phyloP scores from a whole-genome alignment of 2,797 vertebrate species.

The Sebastes nivosus region DNA sequence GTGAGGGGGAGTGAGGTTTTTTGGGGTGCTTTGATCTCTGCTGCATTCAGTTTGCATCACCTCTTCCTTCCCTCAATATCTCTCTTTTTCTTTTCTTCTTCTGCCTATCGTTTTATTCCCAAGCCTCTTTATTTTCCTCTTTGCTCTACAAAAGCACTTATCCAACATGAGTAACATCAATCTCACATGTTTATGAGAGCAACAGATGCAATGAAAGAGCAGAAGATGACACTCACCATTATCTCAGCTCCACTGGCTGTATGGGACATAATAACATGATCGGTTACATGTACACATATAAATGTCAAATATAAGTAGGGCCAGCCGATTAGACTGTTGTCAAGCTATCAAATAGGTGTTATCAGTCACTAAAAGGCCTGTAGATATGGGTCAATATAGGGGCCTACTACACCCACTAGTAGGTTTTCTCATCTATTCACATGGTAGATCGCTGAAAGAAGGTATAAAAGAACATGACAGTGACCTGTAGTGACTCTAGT shows the following conservation, averaged over 20 bases:
- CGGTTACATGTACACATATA: background rate
- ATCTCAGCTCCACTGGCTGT: constrained; percentile 5
- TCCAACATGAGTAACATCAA: constrained; percentile 16
- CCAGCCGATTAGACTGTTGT: no score
- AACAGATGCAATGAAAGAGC: background rate
- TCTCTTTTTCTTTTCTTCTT: background rate
- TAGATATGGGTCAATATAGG: no score
- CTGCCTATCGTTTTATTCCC: background rate
- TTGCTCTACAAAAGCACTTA: constrained; percentile 7
- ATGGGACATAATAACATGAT: constrained; percentile 8
- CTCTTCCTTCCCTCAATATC: constrained; percentile 32
- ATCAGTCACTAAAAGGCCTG: no score
- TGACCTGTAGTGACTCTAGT: no score
- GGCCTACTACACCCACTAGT: no score
- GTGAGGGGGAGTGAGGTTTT: constrained; percentile 44
- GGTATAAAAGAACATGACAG: no score
- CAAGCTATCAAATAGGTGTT: no score
- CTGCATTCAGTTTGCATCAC: constrained; percentile 60
- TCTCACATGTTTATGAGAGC: constrained; percentile 22
- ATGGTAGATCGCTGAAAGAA: no score
- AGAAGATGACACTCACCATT: constrained; percentile 8
- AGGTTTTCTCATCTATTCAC: no score
- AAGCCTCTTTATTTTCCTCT: background rate
- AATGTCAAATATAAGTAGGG: constrained; percentile 25
- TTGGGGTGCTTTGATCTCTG: constrained; percentile 66